A percentile compares a stretch with the other conserved stretches of the same genome.
Conservation (phyloP, 1,140 invertebrate genomes). For the Neocloeon triangulifer region DNA sequence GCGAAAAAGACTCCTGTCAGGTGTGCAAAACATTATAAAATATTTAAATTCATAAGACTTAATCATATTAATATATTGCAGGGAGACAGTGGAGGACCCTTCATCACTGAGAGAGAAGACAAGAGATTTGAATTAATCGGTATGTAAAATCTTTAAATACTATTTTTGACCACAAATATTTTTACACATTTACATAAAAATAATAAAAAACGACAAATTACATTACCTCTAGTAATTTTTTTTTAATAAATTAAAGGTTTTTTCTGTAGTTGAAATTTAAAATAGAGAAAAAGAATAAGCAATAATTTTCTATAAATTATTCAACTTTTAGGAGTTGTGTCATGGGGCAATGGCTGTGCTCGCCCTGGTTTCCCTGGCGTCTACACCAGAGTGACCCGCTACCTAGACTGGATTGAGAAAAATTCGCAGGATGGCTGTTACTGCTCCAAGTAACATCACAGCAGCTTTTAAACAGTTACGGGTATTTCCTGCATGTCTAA, state of each 20-base stretch:
- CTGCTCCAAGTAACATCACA: constrained; percentile 28
- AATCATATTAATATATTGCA: constrained; percentile 18
- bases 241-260: background rate
- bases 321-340: too few species aligned
- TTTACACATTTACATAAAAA: too few species aligned
- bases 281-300: too few species aligned
- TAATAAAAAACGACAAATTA: too few species aligned
- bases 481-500: too few species aligned
- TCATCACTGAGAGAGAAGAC: constrained; percentile 43
- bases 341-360: constrained; percentile 36
- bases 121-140: constrained; percentile 59
- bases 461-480: too few species aligned
- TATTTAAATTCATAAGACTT: background rate
- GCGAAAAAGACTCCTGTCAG: constrained; percentile 66
- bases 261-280: too few species aligned
- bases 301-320: too few species aligned
- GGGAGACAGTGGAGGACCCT: constrained; percentile 80
- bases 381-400: constrained; percentile 53
- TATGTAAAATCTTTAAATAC: too few species aligned
- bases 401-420: constrained; percentile 49
- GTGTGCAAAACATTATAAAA: constrained; percentile 18
- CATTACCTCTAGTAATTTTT: constrained; percentile 4
- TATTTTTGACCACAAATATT: too few species aligned
- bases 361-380: constrained; percentile 51
- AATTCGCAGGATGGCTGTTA: constrained; percentile 49